Conservation (phyloP, 23 tunicate species). For the Trididemnum miniatum region DNA sequence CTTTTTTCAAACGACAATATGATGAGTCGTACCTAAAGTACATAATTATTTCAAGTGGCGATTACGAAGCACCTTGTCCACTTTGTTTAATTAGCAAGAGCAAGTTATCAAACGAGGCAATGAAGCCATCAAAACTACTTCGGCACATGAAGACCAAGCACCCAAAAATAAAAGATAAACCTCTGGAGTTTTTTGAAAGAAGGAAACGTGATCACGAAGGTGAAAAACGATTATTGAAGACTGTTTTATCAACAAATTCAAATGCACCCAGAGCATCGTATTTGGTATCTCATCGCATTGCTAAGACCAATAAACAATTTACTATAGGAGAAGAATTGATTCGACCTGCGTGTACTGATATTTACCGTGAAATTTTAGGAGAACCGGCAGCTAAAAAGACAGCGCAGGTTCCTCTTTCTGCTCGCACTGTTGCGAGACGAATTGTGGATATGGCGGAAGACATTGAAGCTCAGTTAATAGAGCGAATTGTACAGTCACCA, state of each 20-base stretch:
- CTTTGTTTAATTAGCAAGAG: conserved; percentile 35
- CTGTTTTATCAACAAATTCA: neutral
- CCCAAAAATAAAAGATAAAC: conserved; percentile 31
- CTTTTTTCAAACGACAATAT: conserved; percentile 47
- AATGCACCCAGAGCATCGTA: conserved; percentile 40
- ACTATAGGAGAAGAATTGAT: conserved; percentile 37
- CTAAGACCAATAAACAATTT: conserved; percentile 26
- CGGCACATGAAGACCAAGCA: conserved; percentile 42
- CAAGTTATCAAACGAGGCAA: conserved; percentile 49
- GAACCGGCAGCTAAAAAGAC: conserved; percentile 34
- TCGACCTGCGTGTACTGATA: conserved; percentile 6
- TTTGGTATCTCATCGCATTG: conserved; percentile 21
- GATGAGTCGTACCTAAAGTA: conserved; percentile 21
- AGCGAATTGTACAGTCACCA: conserved; percentile 23
- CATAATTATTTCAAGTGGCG: conserved; percentile 36
- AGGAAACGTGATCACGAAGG: conserved; percentile 16
- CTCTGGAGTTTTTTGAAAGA: conserved; percentile 41
- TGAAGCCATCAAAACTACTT: conserved; percentile 45
- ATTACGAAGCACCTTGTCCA: conserved; percentile 34
- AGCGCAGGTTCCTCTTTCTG: conserved; percentile 19
- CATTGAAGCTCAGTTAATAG: conserved; percentile 25
- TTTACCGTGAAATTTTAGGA: conserved; percentile 35
- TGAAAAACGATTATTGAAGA: conserved; percentile 19
- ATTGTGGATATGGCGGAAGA: conserved; percentile 28
- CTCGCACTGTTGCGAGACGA: conserved; percentile 29